phyloP scores from a whole-genome alignment of 2,797 vertebrate genomes.

The Synaphobranchus kaupii region DNA sequence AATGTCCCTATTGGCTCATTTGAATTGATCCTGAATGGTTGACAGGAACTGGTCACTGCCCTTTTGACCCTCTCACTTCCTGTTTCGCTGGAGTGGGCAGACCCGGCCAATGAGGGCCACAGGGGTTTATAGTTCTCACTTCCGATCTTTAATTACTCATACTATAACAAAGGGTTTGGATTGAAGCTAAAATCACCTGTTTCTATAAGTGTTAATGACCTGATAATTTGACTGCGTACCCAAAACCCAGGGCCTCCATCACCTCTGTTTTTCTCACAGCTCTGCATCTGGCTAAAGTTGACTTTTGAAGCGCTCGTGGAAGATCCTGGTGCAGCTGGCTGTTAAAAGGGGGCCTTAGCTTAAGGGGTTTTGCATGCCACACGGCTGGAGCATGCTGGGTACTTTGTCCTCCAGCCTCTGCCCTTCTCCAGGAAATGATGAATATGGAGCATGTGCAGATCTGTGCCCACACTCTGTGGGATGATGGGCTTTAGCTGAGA shows the following conservation, averaged over 20 bases:
- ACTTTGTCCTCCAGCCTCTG: neutral
- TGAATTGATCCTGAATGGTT: no score
- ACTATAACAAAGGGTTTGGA: no score
- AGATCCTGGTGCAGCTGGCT: neutral
- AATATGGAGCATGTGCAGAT: conserved; percentile 45
- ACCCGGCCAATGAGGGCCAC: neutral
- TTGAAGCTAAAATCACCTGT: no score
- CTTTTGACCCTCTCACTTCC: neutral
- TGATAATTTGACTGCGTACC: no score
- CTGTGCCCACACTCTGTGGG: conserved; percentile 43
- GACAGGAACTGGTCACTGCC: no score
- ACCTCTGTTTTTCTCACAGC: neutral
- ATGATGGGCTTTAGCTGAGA: conserved; percentile 45
- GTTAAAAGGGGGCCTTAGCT: neutral
- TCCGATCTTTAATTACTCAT: no score
- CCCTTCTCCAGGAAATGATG: conserved; percentile 32
- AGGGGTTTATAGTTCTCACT: neutral
- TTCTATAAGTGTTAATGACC: no score
- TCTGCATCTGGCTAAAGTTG: neutral
- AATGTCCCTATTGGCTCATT: no score
- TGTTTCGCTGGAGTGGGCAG: neutral
- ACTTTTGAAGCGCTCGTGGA: neutral
- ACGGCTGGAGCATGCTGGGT: neutral
- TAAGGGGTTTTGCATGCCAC: neutral
- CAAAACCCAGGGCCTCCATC: neutral